Evolutionary conservation across 2,888 invertebrate genomes (phyloP).

Genomic region (Epiblema foenella): DNA sequence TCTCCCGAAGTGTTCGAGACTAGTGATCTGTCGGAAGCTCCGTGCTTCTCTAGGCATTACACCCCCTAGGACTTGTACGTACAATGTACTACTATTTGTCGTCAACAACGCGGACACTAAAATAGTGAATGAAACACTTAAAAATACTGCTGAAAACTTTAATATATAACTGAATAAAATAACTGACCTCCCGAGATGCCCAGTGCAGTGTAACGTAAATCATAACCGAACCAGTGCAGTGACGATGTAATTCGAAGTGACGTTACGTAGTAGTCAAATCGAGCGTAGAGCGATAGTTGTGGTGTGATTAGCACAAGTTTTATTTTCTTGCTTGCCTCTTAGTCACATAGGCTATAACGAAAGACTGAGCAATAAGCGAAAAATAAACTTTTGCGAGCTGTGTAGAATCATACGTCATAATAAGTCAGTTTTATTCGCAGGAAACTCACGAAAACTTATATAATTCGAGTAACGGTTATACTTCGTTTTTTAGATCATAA

Average conservation of each 20-base stretch:
- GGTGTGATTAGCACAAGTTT: not conserved
- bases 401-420: not conserved
- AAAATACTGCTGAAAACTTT: not conserved
- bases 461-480: not conserved
- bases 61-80: no score
- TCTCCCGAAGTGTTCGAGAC: no score
- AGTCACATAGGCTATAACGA: not conserved
- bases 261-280: not conserved
- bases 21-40: no score
- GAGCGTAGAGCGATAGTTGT: not conserved
- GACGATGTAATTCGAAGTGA: not conserved
- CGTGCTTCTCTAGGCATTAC: no score
- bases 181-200: not conserved
- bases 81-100: no score
- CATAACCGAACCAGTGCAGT: conserved; percentile 1
- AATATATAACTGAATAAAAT: not conserved
- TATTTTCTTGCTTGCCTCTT: not conserved
- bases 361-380: not conserved
- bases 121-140: not conserved
- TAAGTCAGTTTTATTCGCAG: not conserved
- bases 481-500: no score
- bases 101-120: no score
- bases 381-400: no score
- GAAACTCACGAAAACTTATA: no score
- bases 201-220: not conserved